Evolutionary conservation across 2,113 vertebrate genomes (phyloP).

Genomic region (Lophotis ruficrista): DNA sequence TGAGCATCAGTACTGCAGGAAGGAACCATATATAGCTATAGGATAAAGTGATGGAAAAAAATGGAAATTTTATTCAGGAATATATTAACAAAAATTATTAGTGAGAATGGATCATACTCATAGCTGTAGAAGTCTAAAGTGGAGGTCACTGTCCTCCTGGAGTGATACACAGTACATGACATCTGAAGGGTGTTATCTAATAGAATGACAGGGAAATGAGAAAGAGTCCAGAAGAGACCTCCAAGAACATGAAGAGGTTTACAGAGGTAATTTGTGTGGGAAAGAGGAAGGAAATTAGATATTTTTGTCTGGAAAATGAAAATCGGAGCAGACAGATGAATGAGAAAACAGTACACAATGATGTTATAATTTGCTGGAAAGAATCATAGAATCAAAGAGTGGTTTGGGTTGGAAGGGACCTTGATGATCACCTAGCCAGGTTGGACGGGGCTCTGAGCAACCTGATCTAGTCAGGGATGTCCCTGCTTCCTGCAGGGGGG

Average conservation of each 20-base stretch:
- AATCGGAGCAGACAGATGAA: background rate
- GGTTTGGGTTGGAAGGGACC: no score
- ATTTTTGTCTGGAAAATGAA: background rate
- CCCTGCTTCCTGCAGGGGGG: no score
- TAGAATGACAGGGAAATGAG: background rate
- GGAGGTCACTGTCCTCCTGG: background rate
- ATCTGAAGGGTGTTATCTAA: background rate
- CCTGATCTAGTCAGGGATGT: no score
- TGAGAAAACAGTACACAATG: background rate
- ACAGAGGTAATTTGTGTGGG: background rate
- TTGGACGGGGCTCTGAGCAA: no score
- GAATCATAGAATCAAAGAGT: no score
- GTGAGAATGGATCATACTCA: background rate
- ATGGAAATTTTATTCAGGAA: background rate
- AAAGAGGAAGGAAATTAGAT: background rate
- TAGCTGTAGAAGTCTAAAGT: background rate
- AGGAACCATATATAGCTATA: background rate
- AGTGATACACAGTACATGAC: no score
- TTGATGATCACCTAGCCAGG: no score
- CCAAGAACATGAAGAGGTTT: background rate
- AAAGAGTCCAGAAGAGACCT: background rate
- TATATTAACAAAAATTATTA: background rate
- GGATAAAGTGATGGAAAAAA: background rate
- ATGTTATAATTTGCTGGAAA: background rate
- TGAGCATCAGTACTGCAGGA: background rate